phyloP scores from a whole-genome alignment of 2,888 invertebrate genomes.

The Patella ulyssiponensis region DNA sequence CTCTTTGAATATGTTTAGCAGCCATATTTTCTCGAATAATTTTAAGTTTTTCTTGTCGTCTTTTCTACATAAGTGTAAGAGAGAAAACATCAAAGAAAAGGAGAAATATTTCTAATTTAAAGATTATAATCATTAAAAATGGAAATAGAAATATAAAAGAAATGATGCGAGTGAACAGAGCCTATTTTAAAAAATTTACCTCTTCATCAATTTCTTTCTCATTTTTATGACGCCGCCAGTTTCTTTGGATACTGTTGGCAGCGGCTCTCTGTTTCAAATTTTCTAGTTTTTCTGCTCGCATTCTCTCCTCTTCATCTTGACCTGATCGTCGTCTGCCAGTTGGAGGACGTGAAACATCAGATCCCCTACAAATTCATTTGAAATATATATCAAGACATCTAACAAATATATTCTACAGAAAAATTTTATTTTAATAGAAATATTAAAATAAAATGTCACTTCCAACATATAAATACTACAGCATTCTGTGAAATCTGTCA shows the following conservation, averaged over 20 bases:
- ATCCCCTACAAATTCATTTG: not conserved
- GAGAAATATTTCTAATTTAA: no score
- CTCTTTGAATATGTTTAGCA: constrained; percentile 49
- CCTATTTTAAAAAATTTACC: not conserved
- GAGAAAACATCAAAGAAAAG: not conserved
- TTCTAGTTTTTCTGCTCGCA: constrained; percentile 37
- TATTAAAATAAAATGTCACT: no score
- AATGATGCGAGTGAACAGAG: not conserved
- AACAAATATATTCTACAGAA: no score
- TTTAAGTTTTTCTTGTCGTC: constrained; percentile 15
- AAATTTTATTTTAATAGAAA: no score
- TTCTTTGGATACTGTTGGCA: constrained; percentile 51
- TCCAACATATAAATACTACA: no score
- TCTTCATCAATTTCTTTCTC: constrained; percentile 33
- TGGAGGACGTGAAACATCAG: constrained; percentile 32
- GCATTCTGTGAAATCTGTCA: no score
- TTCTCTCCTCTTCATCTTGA: constrained; percentile 31
- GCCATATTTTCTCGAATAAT: constrained; percentile 38
- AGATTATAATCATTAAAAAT: not conserved
- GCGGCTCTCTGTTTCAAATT: constrained; percentile 47
- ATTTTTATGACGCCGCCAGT: constrained; percentile 43
- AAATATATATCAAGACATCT: no score
- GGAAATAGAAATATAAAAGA: not conserved
- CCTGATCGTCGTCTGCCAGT: constrained; percentile 44
- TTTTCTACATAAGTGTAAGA: not conserved